Evolutionary conservation across 2,113 vertebrate genomes (phyloP), one percentile per base, ranked within the genome.

Genomic region (Eclectus roratus): DNA sequence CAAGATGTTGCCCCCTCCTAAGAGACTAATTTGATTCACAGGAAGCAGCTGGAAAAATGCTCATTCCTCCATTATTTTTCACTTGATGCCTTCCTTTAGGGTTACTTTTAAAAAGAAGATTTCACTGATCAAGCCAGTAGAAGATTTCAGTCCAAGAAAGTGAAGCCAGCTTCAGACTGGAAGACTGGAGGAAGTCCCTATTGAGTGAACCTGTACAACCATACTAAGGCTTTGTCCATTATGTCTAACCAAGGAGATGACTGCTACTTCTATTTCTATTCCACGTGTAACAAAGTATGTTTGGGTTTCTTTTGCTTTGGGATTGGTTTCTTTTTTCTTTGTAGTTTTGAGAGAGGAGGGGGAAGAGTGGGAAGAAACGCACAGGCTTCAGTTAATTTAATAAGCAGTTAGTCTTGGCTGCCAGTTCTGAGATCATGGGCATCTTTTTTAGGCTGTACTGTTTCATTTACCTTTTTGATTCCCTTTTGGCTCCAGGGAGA

Each of bases 221-320:
- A 52, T 93, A 63, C 94, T 80, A 18, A 46, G 73, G 69, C 53
- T 83, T 81, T 14, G 46, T 65, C 55, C 95, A 97, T 81, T 89
- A 99, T 99, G 99, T 98, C 98, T 90, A 98, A 98, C 92, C 97
- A 99, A 97, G 98, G 99, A 97, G 98, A 99, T 65, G 99, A 99
- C 97, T 99, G 99, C 98, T 99, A 99, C 97, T 99, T 99, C 97
- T 99, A 97, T 91, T 99, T 99, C 98, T 99, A 99, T 94, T 99
- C 99, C 49, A 99, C 98, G 0, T 99, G 99, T 94, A 96, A 97
- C 61, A 99, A 99, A 98, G 99, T 99, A 29, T 25, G 65, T 13
- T 39, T 6, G 28, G 11, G 6, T 28, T 47, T 15, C 13, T 17
- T 35, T 31, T 78, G 20, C 37, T 35, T n/a, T 37, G 5, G 29